Conservation (phyloP, 2,113 vertebrate genomes). For the Theropithecus gelada region DNA sequence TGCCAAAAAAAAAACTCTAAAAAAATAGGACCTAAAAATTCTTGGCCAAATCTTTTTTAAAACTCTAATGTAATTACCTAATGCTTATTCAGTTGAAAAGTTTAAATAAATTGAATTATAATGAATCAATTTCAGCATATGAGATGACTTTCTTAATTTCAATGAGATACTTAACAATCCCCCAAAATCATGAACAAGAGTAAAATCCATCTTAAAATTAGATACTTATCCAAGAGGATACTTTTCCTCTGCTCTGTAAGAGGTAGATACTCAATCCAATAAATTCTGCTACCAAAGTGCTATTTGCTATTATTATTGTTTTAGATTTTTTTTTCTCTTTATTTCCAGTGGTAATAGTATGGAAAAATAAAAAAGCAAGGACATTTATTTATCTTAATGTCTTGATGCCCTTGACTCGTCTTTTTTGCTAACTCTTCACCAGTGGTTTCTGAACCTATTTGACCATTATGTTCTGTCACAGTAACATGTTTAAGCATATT, state of each 20-base stretch:
- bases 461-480: neutral
- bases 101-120: conserved; percentile 14
- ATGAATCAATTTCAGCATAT: neutral
- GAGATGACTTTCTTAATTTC: neutral
- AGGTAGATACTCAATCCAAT: neutral
- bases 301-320: neutral
- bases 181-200: neutral
- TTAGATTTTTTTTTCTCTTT: neutral
- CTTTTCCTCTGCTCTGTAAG: neutral
- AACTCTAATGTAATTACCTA: neutral
- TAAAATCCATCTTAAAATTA: conserved; percentile 42
- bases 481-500: neutral
- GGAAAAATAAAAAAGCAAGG: neutral
- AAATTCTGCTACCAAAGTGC: neutral
- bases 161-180: neutral
- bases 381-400: neutral
- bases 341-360: neutral
- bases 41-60: neutral
- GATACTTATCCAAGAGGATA: neutral
- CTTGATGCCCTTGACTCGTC: neutral
- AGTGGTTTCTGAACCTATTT: neutral
- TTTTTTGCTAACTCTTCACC: conserved; percentile 1
- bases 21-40: conserved; percentile 41
- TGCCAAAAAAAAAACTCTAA: conserved; percentile 38
- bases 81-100: neutral